Percentiles rank a stretch among this genome's conserved stretches.
phyloP scores from a whole-genome alignment of 2,888 invertebrate species.

The Tenthredo notha region DNA sequence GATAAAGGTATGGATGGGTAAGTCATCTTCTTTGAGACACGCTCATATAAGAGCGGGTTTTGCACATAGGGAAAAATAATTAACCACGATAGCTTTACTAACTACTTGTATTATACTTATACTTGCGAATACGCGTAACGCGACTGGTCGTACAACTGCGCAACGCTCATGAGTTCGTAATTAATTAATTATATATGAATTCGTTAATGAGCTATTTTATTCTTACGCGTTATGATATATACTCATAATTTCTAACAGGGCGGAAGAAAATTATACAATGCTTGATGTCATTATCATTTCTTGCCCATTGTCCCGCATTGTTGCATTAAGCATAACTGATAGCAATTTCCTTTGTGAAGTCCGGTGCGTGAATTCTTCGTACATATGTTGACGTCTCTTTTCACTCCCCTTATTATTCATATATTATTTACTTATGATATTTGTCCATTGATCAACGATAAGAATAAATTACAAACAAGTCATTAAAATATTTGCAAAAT shows the following conservation, averaged over 20 bases:
- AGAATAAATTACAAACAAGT: background rate
- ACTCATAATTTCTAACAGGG: background rate
- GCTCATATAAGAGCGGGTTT: slow-evolving; percentile 10
- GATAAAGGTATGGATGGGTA: slow-evolving; percentile 23
- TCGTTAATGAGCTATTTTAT: slow-evolving; percentile 38
- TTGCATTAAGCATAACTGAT: slow-evolving; percentile 25
- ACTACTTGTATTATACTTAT: background rate
- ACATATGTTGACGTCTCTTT: background rate
- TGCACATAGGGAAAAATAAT: slow-evolving; percentile 27
- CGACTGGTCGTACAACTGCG: background rate
- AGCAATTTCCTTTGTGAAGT: slow-evolving; percentile 12
- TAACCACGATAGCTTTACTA: background rate
- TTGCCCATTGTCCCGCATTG: slow-evolving; percentile 12
- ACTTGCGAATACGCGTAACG: background rate
- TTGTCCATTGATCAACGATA: background rate
- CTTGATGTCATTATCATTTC: slow-evolving; percentile 40
- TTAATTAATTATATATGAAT: slow-evolving; percentile 49
- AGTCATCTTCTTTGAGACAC: slow-evolving; percentile 44
- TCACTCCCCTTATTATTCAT: background rate
- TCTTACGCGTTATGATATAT: slow-evolving; percentile 1
- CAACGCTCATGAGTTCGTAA: background rate
- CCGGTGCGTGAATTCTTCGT: background rate
- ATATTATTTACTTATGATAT: background rate
- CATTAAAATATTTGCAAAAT: background rate
- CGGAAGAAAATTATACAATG: slow-evolving; percentile 9